These are phyloP conservation scores for Lanistes nyassanus DNA, from an alignment of 1,140 invertebrate species.

Conservation along the genomic window DNA sequence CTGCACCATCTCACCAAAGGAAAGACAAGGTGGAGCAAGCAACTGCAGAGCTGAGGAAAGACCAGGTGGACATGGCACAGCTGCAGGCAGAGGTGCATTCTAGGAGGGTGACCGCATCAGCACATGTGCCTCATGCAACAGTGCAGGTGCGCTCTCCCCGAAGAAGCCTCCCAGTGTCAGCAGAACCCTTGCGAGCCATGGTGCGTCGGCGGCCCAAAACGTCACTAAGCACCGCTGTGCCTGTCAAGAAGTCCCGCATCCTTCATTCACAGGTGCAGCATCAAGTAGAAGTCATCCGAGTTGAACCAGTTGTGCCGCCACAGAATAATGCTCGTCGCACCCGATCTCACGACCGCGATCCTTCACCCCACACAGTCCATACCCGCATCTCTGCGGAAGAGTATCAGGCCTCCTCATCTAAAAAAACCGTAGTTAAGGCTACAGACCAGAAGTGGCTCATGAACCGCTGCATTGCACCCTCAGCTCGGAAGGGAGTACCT, in stretches of 20 bases:
- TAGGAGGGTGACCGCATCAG: no score
- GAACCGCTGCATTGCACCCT: conserved; percentile 5
- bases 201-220: conserved; percentile 14
- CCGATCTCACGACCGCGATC: neutral
- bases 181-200: conserved; percentile 13
- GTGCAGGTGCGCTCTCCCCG: neutral
- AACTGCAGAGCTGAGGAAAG: no score
- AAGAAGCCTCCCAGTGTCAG: neutral
- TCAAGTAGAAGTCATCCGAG: conserved; percentile 17
- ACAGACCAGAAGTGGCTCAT: conserved; percentile 28
- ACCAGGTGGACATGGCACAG: no score
- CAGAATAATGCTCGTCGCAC: neutral
- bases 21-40: no score
- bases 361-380: conserved; percentile 21
- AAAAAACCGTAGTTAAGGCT: neutral
- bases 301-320: conserved; percentile 6
- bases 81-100: no score
- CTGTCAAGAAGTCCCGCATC: neutral
- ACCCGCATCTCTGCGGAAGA: conserved; percentile 14
- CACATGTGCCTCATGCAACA: no score
- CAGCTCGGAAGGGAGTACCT: neutral
- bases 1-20: no score
- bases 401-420: neutral
- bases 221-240: neutral
- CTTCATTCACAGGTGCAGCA: neutral